Conservation (phyloP, 1,140 invertebrate species). For the Neodiprion lecontei region DNA sequence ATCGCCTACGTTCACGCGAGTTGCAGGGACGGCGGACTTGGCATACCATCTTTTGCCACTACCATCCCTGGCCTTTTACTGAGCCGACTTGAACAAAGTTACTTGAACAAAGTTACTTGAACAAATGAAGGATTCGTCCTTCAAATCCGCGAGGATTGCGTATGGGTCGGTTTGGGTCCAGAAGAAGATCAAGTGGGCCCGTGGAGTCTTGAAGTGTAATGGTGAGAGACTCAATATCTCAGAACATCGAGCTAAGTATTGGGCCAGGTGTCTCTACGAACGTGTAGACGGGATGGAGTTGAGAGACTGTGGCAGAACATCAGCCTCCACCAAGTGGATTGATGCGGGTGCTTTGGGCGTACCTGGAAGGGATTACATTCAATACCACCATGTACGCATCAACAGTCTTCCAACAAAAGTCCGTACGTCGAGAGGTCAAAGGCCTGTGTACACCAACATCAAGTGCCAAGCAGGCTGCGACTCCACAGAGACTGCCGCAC, state of each 20-base stretch:
- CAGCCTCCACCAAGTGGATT: background rate
- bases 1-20: constrained; percentile 42
- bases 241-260: constrained; percentile 23
- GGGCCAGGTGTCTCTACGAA: constrained; percentile 25
- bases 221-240: constrained; percentile 28
- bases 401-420: constrained; percentile 12
- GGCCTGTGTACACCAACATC: constrained; percentile 16
- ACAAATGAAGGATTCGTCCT: too few relatives aligned
- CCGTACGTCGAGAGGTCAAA: constrained; percentile 29
- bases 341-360: background rate
- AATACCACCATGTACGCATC: background rate
- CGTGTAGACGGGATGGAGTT: background rate
- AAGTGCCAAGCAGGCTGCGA: constrained; percentile 46
- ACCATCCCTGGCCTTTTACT: constrained; percentile 9
- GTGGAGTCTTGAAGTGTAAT: constrained; percentile 24
- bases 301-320: background rate
- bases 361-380: constrained; percentile 9
- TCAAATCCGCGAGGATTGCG: constrained; percentile 4
- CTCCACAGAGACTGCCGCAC: constrained; percentile 45
- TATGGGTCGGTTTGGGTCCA: constrained; percentile 38
- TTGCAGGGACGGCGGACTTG: constrained; percentile 36
- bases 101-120: background rate
- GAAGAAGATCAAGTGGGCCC: constrained; percentile 33
- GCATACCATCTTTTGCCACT: constrained; percentile 27
- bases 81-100: background rate